Conservation (phyloP, 2,113 vertebrate species). For the Nycticryphes semicollaris region DNA sequence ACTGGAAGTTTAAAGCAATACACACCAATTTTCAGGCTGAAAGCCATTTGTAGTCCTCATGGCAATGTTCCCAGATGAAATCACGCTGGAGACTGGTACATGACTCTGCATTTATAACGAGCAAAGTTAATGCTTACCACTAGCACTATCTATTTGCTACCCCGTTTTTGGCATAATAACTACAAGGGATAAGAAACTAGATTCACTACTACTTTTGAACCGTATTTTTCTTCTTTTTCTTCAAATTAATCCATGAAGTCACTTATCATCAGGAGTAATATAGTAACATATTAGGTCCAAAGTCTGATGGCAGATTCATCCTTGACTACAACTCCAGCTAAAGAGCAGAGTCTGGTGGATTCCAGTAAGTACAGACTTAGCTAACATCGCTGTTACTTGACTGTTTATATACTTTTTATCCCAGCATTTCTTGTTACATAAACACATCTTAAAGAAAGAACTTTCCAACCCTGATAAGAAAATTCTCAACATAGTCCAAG, state of each 20-base stretch:
- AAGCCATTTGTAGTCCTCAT: slow-evolving; percentile 53
- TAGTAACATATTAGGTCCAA: not conserved
- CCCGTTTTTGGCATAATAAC: not conserved
- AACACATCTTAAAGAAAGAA: not conserved
- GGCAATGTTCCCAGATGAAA: slow-evolving; percentile 54
- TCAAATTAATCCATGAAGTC: not conserved
- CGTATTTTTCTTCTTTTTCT: not conserved
- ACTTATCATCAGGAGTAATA: not conserved
- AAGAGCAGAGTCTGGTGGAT: not conserved
- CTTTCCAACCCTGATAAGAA: not conserved
- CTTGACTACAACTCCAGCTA: not conserved
- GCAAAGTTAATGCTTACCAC: slow-evolving; percentile 8
- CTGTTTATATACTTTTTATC: not conserved
- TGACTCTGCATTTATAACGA: slow-evolving; percentile 53
- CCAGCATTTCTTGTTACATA: not conserved
- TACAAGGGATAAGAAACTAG: not conserved
- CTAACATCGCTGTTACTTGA: not conserved
- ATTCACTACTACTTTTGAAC: not conserved
- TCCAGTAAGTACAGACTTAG: not conserved
- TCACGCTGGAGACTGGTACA: not conserved
- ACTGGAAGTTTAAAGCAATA: slow-evolving; percentile 50
- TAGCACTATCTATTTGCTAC: slow-evolving; percentile 8
- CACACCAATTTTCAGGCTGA: slow-evolving; percentile 43
- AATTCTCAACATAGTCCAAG: not conserved
- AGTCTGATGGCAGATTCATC: not conserved